Evolutionary conservation across 2,113 vertebrate genomes (phyloP).

Genomic region (Dendropsophus ebraccatus): DNA sequence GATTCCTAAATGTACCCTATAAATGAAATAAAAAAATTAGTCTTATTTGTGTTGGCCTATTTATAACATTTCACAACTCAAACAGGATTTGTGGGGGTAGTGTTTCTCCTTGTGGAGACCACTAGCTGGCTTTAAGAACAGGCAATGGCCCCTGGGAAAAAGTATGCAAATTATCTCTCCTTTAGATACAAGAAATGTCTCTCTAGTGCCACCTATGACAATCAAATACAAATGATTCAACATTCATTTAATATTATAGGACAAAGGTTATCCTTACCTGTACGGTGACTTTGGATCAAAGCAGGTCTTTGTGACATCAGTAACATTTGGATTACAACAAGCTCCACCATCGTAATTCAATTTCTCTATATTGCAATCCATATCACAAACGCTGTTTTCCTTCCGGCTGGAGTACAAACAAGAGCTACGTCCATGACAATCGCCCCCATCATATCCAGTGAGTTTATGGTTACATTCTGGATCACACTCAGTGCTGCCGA

Average conservation of each 20-base stretch:
- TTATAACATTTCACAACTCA: neutral
- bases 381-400: conserved; percentile 89
- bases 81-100: too few relatives aligned
- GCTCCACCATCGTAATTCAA: conserved; percentile 91
- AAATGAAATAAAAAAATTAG: neutral
- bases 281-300: conserved; percentile 91
- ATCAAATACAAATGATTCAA: neutral
- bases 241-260: neutral
- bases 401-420: conserved; percentile 80
- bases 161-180: too few relatives aligned
- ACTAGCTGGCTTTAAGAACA: too few relatives aligned
- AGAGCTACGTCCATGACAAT: conserved; percentile 81
- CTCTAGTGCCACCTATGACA: neutral
- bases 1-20: too few relatives aligned
- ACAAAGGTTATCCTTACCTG: conserved; percentile 80
- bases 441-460: conserved; percentile 89
- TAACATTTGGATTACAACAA: conserved; percentile 94
- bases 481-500: conserved; percentile 88
- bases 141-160: too few relatives aligned
- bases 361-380: conserved; percentile 92
- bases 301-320: conserved; percentile 97
- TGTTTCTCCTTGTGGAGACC: too few relatives aligned
- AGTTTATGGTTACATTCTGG: conserved; percentile 94
- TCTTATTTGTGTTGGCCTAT: neutral
- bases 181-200: too few relatives aligned